Evolutionary conservation across 2,888 invertebrate genomes (phyloP), one percentile per base, ranked within the genome.

Genomic region (Salticus scenicus): DNA sequence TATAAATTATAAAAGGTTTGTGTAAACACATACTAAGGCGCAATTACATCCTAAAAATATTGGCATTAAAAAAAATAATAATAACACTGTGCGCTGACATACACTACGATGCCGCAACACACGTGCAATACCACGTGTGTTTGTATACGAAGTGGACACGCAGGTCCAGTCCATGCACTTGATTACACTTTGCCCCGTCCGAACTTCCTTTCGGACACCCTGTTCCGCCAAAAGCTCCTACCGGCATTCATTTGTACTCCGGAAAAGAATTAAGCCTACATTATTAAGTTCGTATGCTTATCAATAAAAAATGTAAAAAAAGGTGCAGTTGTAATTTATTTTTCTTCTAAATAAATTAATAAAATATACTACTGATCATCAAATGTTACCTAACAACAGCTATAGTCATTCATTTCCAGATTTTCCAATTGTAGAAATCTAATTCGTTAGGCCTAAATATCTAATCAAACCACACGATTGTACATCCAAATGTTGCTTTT

Each of bases 141-240:
- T 81, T 87, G 77, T 87, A 79, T 87, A 87, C 77, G 81, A 76
- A 87, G 72, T 81, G 81, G 87, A 87, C 81, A 87, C 77, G 87
- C 77, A 71, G 76, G 82, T 87, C 87, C 82, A 73, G 63, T 72
- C 75, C 66, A 63, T 42, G 63, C 72, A 77, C 80, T 75, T 66
- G 77, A 73, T 74, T 47, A 33, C 85, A 74, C 79, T 79, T 70
- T 74, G 74, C 74, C 70, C 74, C 75, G 75, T 70, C 76, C 70
- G 77, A 75, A 85, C 85, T 74, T 64, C 70, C 42, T 31, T 37
- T 78, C 78, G 83, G 83, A 77, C 83, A 84, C 24, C 37, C 33
- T 17, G 69, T 78, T 78, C 71, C 24, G 24, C 30, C 75, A 67
- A 31, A 69, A 42, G 42, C 70, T 75, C 41, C 70, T n/a, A 75